Evolutionary conservation across 2,888 invertebrate genomes (phyloP).

Genomic region (Scaptomyza cyrtandrae): DNA sequence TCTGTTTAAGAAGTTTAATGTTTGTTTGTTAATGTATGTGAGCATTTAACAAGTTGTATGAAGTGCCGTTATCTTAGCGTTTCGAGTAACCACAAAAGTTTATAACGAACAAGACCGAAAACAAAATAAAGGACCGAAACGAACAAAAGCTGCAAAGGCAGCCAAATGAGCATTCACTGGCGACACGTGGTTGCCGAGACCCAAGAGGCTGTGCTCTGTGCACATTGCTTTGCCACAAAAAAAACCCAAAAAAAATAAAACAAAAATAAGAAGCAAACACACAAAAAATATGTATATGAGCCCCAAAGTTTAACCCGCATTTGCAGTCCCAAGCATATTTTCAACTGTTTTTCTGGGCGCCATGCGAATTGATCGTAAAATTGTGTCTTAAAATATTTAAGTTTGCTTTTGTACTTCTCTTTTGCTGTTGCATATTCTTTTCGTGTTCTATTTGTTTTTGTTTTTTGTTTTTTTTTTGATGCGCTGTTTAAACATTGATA

Average conservation of each 20-base stretch:
- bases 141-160: conserved; percentile 14
- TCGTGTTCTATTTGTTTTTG: too few relatives aligned
- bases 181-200: conserved; percentile 25
- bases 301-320: background rate
- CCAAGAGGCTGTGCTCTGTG: background rate
- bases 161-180: conserved; percentile 23
- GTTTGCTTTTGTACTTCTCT: conserved; percentile 37
- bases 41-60: background rate
- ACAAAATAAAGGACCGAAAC: conserved; percentile 1
- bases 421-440: conserved; percentile 21
- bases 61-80: background rate
- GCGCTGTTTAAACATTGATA: conserved; percentile 75
- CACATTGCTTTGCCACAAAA: background rate
- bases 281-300: background rate
- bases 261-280: background rate
- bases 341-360: conserved; percentile 17
- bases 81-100: conserved; percentile 25
- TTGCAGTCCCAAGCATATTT: background rate
- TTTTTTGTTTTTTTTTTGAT: conserved; percentile 4
- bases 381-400: conserved; percentile 48
- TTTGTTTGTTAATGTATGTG: too few relatives aligned
- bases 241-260: conserved; percentile 1
- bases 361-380: conserved; percentile 51
- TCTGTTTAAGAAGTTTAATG: too few relatives aligned
- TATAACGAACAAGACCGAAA: conserved; percentile 1